A percentile compares a stretch with the other conserved stretches of the same genome.
These are phyloP conservation scores for Smutsia temminckii DNA, from an alignment of 2,797 vertebrate species.

Conservation along the genomic window DNA sequence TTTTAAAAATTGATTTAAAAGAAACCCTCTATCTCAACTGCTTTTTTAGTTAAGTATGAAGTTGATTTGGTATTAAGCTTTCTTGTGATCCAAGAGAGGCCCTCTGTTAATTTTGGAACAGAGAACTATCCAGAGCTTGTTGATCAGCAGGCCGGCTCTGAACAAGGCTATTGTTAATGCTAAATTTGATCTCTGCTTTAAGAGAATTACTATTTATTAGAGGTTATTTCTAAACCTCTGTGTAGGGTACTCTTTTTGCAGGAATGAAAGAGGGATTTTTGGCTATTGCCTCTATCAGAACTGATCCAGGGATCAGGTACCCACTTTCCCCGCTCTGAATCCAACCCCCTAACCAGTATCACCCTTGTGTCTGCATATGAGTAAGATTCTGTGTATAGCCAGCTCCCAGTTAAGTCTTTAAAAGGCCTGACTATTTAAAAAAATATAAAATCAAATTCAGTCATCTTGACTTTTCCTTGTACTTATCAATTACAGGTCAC, in stretches of 20 bases:
- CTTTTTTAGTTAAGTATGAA: not conserved
- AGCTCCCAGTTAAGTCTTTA: not conserved
- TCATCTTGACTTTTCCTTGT: not conserved
- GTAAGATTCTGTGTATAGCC: not conserved
- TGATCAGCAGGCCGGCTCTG: not conserved
- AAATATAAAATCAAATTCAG: not conserved
- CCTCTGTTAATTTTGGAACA: not conserved
- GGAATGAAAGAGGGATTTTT: not conserved
- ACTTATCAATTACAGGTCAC: constrained; percentile 81
- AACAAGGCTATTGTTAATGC: not conserved
- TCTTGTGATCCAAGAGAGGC: not conserved
- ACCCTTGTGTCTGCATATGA: not conserved
- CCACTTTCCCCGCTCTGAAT: not conserved
- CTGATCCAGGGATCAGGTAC: not conserved
- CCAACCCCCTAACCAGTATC: not conserved
- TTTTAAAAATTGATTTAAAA: not conserved
- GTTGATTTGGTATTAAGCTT: not conserved
- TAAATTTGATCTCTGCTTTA: not conserved
- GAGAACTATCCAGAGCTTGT: not conserved
- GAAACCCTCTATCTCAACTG: not conserved
- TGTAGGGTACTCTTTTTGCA: not conserved
- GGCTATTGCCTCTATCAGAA: not conserved
- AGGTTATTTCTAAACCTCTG: not conserved
- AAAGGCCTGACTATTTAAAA: not conserved
- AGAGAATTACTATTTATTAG: not conserved